phyloP scores from a whole-genome alignment of 2,797 vertebrate genomes.

The Chelon labrosus region DNA sequence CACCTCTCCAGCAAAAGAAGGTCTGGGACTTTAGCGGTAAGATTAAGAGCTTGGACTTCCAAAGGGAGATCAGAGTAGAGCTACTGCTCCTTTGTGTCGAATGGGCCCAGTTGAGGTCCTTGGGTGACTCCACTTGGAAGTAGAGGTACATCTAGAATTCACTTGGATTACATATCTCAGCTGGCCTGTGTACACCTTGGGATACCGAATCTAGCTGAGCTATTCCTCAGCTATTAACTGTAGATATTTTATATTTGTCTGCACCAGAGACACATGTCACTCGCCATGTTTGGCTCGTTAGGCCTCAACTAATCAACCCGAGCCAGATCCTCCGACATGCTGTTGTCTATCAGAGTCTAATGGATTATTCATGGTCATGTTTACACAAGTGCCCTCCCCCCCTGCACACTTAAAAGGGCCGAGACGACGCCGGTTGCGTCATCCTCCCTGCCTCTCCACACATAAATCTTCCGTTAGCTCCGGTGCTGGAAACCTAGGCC shows the following conservation, averaged over 20 bases:
- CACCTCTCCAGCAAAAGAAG: too few relatives aligned
- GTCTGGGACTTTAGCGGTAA: too few relatives aligned
- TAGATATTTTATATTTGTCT: conserved; percentile 10
- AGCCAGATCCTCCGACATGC: conserved; percentile 32
- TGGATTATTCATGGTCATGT: conserved; percentile 67
- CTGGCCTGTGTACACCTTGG: too few relatives aligned
- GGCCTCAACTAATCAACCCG: conserved; percentile 23
- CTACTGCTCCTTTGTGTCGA: too few relatives aligned
- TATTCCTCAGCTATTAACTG: too few relatives aligned
- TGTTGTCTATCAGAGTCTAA: conserved; percentile 38
- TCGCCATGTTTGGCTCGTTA: conserved; percentile 22
- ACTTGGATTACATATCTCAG: too few relatives aligned
- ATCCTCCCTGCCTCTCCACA: conserved; percentile 19
- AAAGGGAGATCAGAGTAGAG: too few relatives aligned
- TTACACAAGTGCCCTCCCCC: conserved; percentile 53
- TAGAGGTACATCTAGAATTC: too few relatives aligned
- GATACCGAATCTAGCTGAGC: too few relatives aligned
- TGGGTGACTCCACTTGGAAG: too few relatives aligned
- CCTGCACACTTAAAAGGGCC: conserved; percentile 34
- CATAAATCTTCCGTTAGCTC: conserved; percentile 40
- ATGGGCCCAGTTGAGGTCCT: too few relatives aligned
- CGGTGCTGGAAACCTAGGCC: conserved; percentile 13
- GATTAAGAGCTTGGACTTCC: too few relatives aligned
- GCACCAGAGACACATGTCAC: neutral
- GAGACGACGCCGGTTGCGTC: conserved; percentile 23